phyloP scores from a whole-genome alignment of 23 tunicate species.

The Halocynthia aurantium region DNA sequence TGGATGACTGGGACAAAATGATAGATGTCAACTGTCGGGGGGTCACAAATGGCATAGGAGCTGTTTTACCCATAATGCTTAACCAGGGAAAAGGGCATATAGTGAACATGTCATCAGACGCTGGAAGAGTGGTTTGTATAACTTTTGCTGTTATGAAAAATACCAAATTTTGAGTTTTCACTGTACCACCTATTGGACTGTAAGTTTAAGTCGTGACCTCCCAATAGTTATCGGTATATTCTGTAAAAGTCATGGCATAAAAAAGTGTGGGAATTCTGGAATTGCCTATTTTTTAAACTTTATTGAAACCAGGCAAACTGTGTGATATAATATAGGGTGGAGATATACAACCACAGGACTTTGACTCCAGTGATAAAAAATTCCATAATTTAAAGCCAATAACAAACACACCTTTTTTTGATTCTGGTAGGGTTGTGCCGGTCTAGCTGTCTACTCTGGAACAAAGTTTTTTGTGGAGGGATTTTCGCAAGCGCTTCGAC shows the following conservation, averaged over 20 bases:
- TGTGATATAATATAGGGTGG: too few species aligned
- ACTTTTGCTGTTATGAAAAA: not conserved
- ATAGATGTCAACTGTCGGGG: constrained; percentile 85
- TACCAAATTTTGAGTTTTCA: not conserved
- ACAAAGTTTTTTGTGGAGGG: constrained; percentile 97
- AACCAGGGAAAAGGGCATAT: constrained; percentile 55
- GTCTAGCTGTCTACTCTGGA: constrained; percentile 89
- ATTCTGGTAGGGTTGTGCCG: constrained; percentile 62
- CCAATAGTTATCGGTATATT: too few species aligned
- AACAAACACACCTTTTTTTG: not conserved
- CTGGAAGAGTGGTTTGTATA: constrained; percentile 55
- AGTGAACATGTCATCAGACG: constrained; percentile 87
- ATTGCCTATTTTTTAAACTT: too few species aligned
- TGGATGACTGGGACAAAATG: constrained; percentile 84
- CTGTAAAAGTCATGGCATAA: not conserved
- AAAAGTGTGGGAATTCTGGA: too few species aligned
- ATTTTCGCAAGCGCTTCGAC: constrained; percentile 76
- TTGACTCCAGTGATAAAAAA: too few species aligned
- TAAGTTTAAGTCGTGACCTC: not conserved
- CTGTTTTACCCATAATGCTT: constrained; percentile 78
- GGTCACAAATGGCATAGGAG: constrained; percentile 69
- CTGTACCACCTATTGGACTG: not conserved
- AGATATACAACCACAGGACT: too few species aligned
- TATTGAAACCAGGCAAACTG: too few species aligned
- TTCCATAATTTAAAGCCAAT: not conserved